Conservation (phyloP, 2,888 invertebrate genomes). For the Caprella mutica region DNA sequence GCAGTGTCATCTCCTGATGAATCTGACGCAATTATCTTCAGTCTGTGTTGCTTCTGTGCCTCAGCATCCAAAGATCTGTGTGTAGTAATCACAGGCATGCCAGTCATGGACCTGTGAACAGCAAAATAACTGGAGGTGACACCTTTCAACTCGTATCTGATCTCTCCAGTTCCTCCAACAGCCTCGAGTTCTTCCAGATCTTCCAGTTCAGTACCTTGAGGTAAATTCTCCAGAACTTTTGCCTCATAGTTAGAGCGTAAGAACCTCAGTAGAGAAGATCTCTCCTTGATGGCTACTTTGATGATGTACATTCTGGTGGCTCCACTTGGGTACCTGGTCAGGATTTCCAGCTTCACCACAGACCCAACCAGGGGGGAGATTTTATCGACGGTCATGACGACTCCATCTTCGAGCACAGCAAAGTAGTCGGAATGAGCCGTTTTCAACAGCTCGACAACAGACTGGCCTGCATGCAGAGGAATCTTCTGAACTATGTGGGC, state of each 20-base stretch:
- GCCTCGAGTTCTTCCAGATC: slow-evolving; percentile 62
- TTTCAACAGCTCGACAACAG: slow-evolving; percentile 52
- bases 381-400: slow-evolving; percentile 82
- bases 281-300: slow-evolving; percentile 69
- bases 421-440: slow-evolving; percentile 74
- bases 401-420: slow-evolving; percentile 72
- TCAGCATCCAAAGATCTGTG: slow-evolving; percentile 64
- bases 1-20: slow-evolving; percentile 67
- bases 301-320: slow-evolving; percentile 67
- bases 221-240: slow-evolving; percentile 60
- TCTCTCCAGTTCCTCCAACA: slow-evolving; percentile 41
- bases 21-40: slow-evolving; percentile 69
- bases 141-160: slow-evolving; percentile 67
- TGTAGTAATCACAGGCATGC: slow-evolving; percentile 40
- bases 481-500: slow-evolving; percentile 77
- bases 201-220: slow-evolving; percentile 57
- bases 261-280: slow-evolving; percentile 68
- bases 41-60: slow-evolving; percentile 54
- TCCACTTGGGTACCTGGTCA: slow-evolving; percentile 50
- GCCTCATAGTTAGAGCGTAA: slow-evolving; percentile 52
- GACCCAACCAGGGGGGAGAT: slow-evolving; percentile 66
- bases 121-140: slow-evolving; percentile 57
- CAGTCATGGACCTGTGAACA: slow-evolving; percentile 56
- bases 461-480: slow-evolving; percentile 47
- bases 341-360: slow-evolving; percentile 60